Base-by-base conservation (phyloP, 2,113 vertebrate genomes). In the Toxotes jaculatrix region DNA sequence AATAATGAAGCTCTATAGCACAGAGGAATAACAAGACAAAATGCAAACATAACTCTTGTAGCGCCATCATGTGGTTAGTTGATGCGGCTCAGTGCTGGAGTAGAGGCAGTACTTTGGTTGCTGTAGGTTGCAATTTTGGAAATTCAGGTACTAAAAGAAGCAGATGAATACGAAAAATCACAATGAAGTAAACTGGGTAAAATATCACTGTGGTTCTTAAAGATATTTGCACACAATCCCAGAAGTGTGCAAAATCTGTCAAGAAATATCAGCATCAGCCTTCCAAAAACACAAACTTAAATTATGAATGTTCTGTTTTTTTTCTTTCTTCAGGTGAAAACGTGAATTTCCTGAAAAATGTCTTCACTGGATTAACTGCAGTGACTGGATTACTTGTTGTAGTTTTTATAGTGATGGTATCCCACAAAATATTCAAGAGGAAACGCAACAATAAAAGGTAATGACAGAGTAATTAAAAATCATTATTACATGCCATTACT, bases 351-450 rank as follows among this genome's bases (percentile, higher is more conserved):
- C 13, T 70, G 27, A 17, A 23, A 0, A 79, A 63, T 0, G 65
- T 38, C 31, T 75, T 93, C 42, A 88, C 6, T 5, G 94, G 93
- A 7, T 7, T 95, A 19, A 59, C 82, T 38, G 91, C 93, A 2
- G 87, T 91, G 3, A 77, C 70, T 14, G 94, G 91, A 47, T 91
- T 94, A 62, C 89, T 95, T 3, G 7, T 85, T 2, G 0, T 95
- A 1, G 79, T 89, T 49, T 93, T 91, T 53, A 53, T 90, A 1
- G 51, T 1, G 0, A 0, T 27, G 0, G 38, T 42, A 1, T 65
- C 68, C 4, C 8, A 17, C 11, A 57, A 7, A 36, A 7, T 85
- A 7, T 1, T 90, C 11, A 73, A 74, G 38, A 85, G 38, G 1
- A 85, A 56, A 71, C 70, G 5, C 21, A 59, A 74, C 2, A 55